phyloP scores from a whole-genome alignment of 53 echinoderm and acorn worm genomes.

The Echinarachnius parma region DNA sequence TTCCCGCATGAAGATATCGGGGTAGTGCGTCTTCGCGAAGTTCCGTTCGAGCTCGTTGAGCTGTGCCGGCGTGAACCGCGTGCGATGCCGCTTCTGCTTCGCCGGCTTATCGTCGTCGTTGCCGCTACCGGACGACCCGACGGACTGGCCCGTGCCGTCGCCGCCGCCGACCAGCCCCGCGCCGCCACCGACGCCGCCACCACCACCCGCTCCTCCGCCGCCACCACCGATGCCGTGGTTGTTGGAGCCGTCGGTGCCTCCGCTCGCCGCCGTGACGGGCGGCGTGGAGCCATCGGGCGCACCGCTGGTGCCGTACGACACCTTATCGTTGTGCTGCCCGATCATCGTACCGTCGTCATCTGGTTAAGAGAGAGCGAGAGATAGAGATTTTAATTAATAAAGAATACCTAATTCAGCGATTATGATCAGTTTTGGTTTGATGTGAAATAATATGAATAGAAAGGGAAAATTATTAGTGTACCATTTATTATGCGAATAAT shows the following conservation, averaged over 20 bases:
- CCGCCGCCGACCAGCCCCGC: not conserved
- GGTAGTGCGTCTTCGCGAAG: slow-evolving; percentile 99
- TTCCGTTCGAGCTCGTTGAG: slow-evolving; percentile 97
- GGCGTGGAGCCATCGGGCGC: slow-evolving; percentile 49
- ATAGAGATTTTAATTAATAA: too few relatives aligned
- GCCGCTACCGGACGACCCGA: slow-evolving; percentile 48
- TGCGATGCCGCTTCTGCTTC: slow-evolving; percentile 97
- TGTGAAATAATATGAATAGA: too few relatives aligned
- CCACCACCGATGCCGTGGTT: not conserved
- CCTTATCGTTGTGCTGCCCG: slow-evolving; percentile 34
- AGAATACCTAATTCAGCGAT: too few relatives aligned
- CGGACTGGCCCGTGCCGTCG: slow-evolving; percentile 44
- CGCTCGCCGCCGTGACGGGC: slow-evolving; percentile 34
- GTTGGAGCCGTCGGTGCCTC: slow-evolving; percentile 4
- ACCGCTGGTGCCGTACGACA: slow-evolving; percentile 44
- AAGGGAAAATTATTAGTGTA: too few relatives aligned
- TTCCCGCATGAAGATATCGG: slow-evolving; percentile 99
- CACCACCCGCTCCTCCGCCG: slow-evolving; percentile 16
- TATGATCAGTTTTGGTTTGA: too few relatives aligned
- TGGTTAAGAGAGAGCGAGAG: not conserved
- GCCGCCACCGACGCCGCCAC: slow-evolving; percentile 14
- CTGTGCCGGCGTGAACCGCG: slow-evolving; percentile 98
- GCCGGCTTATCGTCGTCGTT: slow-evolving; percentile 63
- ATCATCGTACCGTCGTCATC: slow-evolving; percentile 42
- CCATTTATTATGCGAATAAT: too few relatives aligned